phyloP scores from a whole-genome alignment of 35 echinoderm and acorn worm genomes.

The Heliocidaris erythrogramma region DNA sequence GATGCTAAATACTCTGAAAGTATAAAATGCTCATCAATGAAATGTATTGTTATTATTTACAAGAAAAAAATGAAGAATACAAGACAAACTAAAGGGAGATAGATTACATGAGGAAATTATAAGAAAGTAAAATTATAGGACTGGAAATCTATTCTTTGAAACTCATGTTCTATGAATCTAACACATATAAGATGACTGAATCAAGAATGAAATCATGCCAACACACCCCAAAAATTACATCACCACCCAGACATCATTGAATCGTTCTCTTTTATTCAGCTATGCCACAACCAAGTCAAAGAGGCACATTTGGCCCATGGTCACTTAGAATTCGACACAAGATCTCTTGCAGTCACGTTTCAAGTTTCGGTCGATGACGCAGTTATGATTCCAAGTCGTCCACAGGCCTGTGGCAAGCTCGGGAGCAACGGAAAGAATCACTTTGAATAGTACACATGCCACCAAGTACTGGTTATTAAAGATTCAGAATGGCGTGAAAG shows the following conservation, averaged over 20 bases:
- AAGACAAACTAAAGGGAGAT: too few species aligned
- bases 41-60: too few species aligned
- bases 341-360: not conserved
- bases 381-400: not conserved
- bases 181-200: too few species aligned
- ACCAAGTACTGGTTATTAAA: not conserved
- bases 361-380: not conserved
- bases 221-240: not conserved
- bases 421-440: not conserved
- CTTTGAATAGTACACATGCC: conserved; percentile 1
- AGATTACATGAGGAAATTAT: too few species aligned
- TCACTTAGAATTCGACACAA: not conserved
- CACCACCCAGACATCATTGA: not conserved
- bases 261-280: not conserved
- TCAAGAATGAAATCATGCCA: too few species aligned
- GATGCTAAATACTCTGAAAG: too few species aligned
- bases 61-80: too few species aligned
- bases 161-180: too few species aligned
- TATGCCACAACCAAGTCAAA: not conserved
- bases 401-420: not conserved
- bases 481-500: not conserved
- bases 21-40: too few species aligned
- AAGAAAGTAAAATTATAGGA: too few species aligned
- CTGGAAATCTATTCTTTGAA: too few species aligned
- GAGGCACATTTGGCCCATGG: not conserved